Percentiles rank a stretch among this genome's conserved stretches.
Evolutionary conservation across 1,140 invertebrate species (phyloP).

Genomic region (Cryptotermes secundus): DNA sequence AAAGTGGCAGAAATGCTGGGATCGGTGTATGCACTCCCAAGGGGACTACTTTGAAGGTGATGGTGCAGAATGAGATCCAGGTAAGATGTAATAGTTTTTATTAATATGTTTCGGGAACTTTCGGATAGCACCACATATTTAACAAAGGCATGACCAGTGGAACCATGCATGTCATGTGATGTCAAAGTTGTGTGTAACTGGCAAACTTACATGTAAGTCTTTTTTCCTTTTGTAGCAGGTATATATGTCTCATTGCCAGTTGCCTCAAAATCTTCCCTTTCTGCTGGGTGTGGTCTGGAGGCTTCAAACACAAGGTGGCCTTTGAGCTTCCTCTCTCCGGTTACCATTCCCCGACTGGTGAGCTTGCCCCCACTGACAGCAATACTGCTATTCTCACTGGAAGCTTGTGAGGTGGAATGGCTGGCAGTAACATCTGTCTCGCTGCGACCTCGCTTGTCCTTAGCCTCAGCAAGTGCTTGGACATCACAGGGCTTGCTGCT

Average conservation of each 20-base stretch:
- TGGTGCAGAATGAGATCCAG: too few relatives aligned
- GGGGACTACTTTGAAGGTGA: too few relatives aligned
- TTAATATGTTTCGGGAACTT: too few relatives aligned
- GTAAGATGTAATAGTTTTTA: too few relatives aligned
- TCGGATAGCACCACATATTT: too few relatives aligned
- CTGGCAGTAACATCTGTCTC: conserved; percentile 2
- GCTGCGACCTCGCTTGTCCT: conserved; percentile 25
- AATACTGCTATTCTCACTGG: background rate
- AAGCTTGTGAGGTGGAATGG: background rate
- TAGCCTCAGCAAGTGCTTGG: background rate
- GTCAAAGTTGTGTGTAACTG: too few relatives aligned
- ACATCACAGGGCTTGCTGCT: background rate
- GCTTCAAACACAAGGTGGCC: conserved; percentile 58
- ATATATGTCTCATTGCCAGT: conserved; percentile 62
- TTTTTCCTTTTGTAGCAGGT: conserved; percentile 55
- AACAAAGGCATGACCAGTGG: too few relatives aligned
- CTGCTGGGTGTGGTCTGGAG: conserved; percentile 59
- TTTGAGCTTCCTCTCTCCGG: conserved; percentile 50
- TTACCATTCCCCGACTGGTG: background rate
- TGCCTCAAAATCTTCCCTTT: conserved; percentile 67
- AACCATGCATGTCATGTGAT: too few relatives aligned
- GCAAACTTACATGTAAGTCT: conserved; percentile 43
- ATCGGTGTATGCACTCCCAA: too few relatives aligned
- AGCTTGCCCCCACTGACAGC: background rate
- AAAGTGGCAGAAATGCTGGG: too few relatives aligned